phyloP scores from a whole-genome alignment of 2,113 vertebrate genomes.

The Lepisosteus oculatus region DNA sequence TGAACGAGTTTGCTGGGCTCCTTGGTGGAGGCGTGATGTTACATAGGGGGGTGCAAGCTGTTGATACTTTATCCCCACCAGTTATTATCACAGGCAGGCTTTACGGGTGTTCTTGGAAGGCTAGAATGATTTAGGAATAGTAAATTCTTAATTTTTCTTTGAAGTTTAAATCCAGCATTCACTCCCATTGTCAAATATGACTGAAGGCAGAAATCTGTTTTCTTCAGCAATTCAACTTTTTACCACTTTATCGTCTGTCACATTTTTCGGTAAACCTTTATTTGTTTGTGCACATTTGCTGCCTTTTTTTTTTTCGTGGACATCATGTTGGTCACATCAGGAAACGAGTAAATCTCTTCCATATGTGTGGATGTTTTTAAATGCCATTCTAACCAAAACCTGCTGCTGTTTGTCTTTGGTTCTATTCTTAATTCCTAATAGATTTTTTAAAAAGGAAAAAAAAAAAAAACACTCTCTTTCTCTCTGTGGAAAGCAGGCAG shows the following conservation, averaged over 20 bases:
- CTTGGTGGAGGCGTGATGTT: too few species aligned
- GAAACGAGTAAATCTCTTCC: slow-evolving; percentile 60
- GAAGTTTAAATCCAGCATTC: background rate
- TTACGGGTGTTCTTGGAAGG: background rate
- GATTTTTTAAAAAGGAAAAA: background rate
- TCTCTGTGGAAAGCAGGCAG: background rate
- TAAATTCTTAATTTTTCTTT: background rate
- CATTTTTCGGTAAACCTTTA: background rate
- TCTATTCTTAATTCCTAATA: slow-evolving; percentile 11
- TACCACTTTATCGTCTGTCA: background rate
- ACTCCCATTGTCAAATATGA: background rate
- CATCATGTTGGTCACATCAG: slow-evolving; percentile 21
- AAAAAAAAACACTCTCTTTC: background rate
- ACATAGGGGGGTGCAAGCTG: too few species aligned
- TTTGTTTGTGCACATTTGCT: slow-evolving; percentile 12
- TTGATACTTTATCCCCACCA: too few species aligned
- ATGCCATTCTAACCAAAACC: slow-evolving; percentile 58
- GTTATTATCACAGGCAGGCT: too few species aligned
- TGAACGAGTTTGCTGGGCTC: too few species aligned
- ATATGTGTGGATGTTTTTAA: slow-evolving; percentile 56
- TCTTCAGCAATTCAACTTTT: background rate
- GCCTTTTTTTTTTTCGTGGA: slow-evolving; percentile 13
- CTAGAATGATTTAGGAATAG: background rate
- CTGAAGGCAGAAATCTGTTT: too few species aligned
- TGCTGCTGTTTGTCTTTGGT: slow-evolving; percentile 52